Base-by-base conservation (phyloP, 2,113 vertebrate species). In the Platichthys stellatus region DNA sequence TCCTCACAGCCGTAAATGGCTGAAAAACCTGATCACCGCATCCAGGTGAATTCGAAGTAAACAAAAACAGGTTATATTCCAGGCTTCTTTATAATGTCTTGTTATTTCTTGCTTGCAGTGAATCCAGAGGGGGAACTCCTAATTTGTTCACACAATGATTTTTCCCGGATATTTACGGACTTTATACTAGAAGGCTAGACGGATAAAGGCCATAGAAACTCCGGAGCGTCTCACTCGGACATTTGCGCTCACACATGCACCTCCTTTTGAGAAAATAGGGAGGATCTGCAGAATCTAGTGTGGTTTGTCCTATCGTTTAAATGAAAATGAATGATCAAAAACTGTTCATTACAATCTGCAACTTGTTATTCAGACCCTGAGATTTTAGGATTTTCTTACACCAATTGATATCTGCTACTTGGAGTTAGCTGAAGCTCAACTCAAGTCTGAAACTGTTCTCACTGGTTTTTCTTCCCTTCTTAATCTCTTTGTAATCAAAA, bases 391-490 rank as follows among this genome's bases (percentile, higher is more conserved):
- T 5, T 24, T 58, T 14, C 11, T 21, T 23, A 21, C 9, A 56
- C 56, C 4, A 13, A 26, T 58, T 28, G 23, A 13, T 26, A 26
- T 24, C 24, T 58, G 7, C 56, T 15, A 14, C 11, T 58, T 15
- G 9, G 21, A 5, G 21, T 2, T 2, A 51, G 15, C 31, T 8
- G 31, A 35, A 7, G 31, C 0, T 35, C 31, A 35, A 43, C 40
- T 43, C 10, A 14, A 14, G 40, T 43, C 24, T 24, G 24, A 56
- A 57, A 28, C 43, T 11, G n/a, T 59, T 59, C 38, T 58, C 47
- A 4, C 47, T 64, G 49, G 31, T 82, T 47, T 63, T 18, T 63
- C 18, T 47, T 76, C 56, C 54, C n/a, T 53, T 58, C 51, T 56
- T 5, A 49, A 17, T 69, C 12, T 64, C 18, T 47, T 68, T 18